Evolutionary conservation across 2,113 vertebrate species (phyloP).

Genomic region (Lepidothrix coronata): DNA sequence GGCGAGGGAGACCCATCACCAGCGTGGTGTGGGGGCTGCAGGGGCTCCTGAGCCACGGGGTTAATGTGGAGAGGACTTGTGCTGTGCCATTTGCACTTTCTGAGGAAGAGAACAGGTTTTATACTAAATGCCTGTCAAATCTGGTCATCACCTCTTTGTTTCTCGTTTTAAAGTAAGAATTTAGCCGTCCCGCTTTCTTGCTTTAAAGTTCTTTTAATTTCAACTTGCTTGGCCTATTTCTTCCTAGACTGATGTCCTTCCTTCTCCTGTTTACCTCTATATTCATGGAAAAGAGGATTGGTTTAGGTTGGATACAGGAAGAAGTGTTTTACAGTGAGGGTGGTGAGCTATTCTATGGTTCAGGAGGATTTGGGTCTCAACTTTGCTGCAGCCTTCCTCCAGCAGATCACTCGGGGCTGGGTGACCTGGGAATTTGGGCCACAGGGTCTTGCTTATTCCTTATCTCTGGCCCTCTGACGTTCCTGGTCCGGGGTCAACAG

Average conservation of each 20-base stretch:
- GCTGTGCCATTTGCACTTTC: neutral
- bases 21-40: rapidly evolving
- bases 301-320: neutral
- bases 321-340: neutral
- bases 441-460: neutral
- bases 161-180: neutral
- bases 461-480: neutral
- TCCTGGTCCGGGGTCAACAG: neutral
- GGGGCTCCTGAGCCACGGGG: neutral
- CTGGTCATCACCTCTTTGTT: neutral
- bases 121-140: neutral
- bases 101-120: neutral
- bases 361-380: neutral
- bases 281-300: rapidly evolving
- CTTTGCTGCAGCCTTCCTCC: neutral
- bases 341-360: neutral
- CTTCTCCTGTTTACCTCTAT: neutral
- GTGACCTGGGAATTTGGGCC: neutral
- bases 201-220: neutral
- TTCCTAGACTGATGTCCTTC: neutral
- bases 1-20: neutral
- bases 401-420: neutral
- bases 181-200: neutral
- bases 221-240: neutral
- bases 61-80: neutral